Evolutionary conservation across 2,888 invertebrate species (phyloP), one percentile per base, ranked within the genome.

Genomic region (Phorcus lineatus): DNA sequence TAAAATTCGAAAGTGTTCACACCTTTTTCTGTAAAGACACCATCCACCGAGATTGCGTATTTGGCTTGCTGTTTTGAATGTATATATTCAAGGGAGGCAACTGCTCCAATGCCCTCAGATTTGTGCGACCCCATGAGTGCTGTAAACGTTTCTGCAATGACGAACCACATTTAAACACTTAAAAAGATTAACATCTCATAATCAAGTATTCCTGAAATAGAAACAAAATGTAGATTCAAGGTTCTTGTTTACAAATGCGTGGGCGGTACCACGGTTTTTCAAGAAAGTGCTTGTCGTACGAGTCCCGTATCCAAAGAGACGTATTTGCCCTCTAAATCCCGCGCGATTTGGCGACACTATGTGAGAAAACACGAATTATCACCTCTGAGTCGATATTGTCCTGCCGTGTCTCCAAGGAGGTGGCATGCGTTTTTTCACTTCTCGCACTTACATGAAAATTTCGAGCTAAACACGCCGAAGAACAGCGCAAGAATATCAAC

Each of bases 21-120:
- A 76, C 76, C 54, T 76, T 76, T 76, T 36, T 53, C 66, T 16
- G 57, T 40, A n/a, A 83, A 77, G 31, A 85, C 17, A 11, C 85
- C 86, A 24, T 85, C 86, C 13, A 88, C 52, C 2, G 80, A 80
- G 52, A 87, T 83, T 54, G 80, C 78, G 78, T 84, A 88, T 3
- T 84, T 80, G 17, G 84, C 83, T 13, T 80, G 55, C 17, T 82
- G 82, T 24, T 79, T 79, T n/a, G 52, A 77, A 28, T 80, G 83
- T 76, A 86, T 83, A 80, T 86, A 86, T 36, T 80, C 83, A 22
- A 88, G 67, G 13, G 83, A 76, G 0, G 83, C 83, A 13, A 82
- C 57, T 6, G 86, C 90, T 0, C 89, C 90, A 11, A 81, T 81
- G 17, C 90, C 90, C n/a, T 82, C 83, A 24, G 82, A 79, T 28